These are phyloP conservation scores for Tautogolabrus adspersus DNA, from an alignment of 2,113 vertebrate species.

Conservation along the genomic window DNA sequence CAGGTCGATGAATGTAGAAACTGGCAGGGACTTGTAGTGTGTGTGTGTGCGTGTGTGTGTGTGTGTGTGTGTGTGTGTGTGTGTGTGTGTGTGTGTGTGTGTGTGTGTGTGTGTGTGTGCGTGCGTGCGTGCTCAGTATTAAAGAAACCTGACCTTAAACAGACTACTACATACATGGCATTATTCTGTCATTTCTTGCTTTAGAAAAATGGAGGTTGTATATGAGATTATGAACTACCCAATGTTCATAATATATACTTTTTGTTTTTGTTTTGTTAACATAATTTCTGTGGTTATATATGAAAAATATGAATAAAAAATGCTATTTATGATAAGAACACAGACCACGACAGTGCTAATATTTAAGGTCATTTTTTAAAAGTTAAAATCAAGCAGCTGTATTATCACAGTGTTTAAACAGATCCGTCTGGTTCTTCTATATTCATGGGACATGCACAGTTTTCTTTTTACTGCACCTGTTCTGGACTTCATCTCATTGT, in stretches of 20 bases:
- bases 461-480: slow-evolving; percentile 52
- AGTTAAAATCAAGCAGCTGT: slow-evolving; percentile 11
- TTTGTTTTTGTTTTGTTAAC: no score
- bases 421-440: slow-evolving; percentile 12
- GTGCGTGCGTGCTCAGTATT: no score
- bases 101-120: background rate
- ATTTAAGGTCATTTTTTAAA: background rate
- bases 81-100: background rate
- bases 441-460: slow-evolving; percentile 9
- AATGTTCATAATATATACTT: no score
- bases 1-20: background rate
- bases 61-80: slow-evolving; percentile 1
- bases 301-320: background rate
- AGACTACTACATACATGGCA: background rate
- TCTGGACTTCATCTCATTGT: slow-evolving; percentile 32
- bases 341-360: background rate
- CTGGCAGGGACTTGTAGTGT: background rate
- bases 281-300: background rate
- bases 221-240: no score
- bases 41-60: slow-evolving; percentile 1
- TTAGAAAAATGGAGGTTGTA: background rate
- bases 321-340: background rate
- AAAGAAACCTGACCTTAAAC: slow-evolving; percentile 15
- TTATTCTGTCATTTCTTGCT: background rate
- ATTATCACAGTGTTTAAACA: slow-evolving; percentile 9